Conservation (phyloP, 1,140 invertebrate genomes). For the Drosophila serrata region DNA sequence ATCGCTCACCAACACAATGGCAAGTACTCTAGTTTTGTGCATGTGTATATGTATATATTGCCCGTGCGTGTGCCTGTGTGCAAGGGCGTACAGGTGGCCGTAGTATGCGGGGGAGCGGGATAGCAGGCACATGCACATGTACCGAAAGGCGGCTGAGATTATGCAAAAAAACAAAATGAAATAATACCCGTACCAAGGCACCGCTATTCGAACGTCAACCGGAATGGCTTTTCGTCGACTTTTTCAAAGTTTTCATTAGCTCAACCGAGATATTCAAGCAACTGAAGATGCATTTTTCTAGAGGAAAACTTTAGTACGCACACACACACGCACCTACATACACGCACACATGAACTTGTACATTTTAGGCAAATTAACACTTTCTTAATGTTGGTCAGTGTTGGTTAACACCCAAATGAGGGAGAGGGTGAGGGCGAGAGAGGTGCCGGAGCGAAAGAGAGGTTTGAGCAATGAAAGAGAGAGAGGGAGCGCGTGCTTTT, state of each 20-base stretch:
- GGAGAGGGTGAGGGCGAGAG: conserved; percentile 3
- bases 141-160: conserved; percentile 63
- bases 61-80: conserved; percentile 39
- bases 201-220: conserved; percentile 5
- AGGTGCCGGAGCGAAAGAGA: not conserved
- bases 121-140: conserved; percentile 63
- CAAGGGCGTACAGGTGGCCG: conserved; percentile 81
- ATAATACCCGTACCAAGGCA: not conserved
- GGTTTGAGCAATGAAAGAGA: conserved; percentile 1
- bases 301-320: conserved; percentile 36
- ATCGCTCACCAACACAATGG: conserved; percentile 35
- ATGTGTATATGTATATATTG: conserved; percentile 10
- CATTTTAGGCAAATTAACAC: conserved; percentile 72
- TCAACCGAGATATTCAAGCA: not conserved
- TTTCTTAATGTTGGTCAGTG: conserved; percentile 52
- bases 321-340: conserved; percentile 15
- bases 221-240: not conserved
- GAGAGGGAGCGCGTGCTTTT: conserved; percentile 15
- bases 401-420: conserved; percentile 30
- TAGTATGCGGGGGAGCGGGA: conserved; percentile 64
- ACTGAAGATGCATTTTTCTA: conserved; percentile 24
- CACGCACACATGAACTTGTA: conserved; percentile 37
- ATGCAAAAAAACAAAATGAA: conserved; percentile 60
- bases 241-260: conserved; percentile 18
- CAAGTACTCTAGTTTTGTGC: conserved; percentile 40